These are phyloP conservation scores for Muntiacus reevesi DNA, from an alignment of 2,113 vertebrate genomes.

Conservation along the genomic window DNA sequence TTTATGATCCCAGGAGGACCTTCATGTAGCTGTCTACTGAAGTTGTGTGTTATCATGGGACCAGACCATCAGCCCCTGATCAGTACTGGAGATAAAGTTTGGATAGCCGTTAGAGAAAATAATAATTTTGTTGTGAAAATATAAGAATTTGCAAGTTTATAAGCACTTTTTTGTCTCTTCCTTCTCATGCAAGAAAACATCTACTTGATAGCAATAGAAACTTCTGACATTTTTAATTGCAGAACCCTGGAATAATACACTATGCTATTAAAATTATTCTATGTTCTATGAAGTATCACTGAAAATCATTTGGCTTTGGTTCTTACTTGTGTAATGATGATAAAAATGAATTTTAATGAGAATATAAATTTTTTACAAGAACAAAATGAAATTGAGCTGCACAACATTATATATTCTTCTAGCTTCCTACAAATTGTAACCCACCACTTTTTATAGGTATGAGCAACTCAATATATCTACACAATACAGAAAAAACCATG, in stretches of 20 bases:
- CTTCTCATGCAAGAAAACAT: not conserved
- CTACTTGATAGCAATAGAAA: not conserved
- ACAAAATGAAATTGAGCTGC: not conserved
- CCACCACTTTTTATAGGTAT: not conserved
- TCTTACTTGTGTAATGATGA: not conserved
- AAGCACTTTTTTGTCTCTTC: not conserved
- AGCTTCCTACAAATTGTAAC: not conserved
- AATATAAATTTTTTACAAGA: conserved; percentile 8
- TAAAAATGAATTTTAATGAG: conserved; percentile 21
- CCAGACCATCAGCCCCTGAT: not conserved
- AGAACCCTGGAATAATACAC: not conserved
- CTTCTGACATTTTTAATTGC: not conserved
- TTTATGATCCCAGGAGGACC: not conserved
- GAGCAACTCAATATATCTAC: not conserved
- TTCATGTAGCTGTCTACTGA: no score
- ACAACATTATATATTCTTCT: not conserved
- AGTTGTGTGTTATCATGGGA: not conserved
- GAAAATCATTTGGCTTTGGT: not conserved
- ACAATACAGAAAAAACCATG: not conserved
- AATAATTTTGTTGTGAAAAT: not conserved
- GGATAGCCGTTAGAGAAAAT: not conserved
- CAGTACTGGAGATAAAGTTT: not conserved
- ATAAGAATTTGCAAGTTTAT: not conserved
- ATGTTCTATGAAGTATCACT: not conserved
- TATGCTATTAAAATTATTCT: not conserved